Evolutionary conservation across 2,797 vertebrate genomes (phyloP).

Genomic region (Typhlichthys eigenmanni): DNA sequence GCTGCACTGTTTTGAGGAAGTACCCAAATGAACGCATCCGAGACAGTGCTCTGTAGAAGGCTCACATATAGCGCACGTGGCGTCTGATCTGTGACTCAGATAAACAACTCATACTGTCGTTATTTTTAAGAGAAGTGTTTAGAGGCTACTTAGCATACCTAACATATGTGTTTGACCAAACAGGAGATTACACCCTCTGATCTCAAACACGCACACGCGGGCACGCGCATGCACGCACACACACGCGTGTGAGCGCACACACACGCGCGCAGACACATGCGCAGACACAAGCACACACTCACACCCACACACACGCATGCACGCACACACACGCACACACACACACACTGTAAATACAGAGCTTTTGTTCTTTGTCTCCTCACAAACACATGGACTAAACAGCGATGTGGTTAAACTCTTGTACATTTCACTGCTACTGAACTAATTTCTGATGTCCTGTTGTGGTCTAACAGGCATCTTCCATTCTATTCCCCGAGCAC

Average conservation of each 20-base stretch:
- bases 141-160: conserved; percentile 18
- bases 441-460: conserved; percentile 77
- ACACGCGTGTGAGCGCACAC: conserved; percentile 14
- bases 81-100: conserved; percentile 64
- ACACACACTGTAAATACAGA: conserved; percentile 7
- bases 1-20: conserved; percentile 60
- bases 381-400: conserved; percentile 40
- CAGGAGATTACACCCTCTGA: not conserved
- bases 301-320: conserved; percentile 28
- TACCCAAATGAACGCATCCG: conserved; percentile 58
- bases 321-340: conserved; percentile 30
- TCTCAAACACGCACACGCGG: conserved; percentile 5
- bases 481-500: conserved; percentile 66
- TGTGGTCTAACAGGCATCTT: conserved; percentile 75
- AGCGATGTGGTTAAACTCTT: conserved; percentile 72
- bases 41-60: conserved; percentile 29
- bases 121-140: conserved; percentile 33
- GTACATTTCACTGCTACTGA: conserved; percentile 71
- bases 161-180: conserved; percentile 38
- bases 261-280: conserved; percentile 24
- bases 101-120: conserved; percentile 44
- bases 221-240: conserved; percentile 13
- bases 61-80: conserved; percentile 19
- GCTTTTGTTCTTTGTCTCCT: conserved; percentile 24
- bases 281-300: conserved; percentile 20